Base-by-base conservation (phyloP, 1,140 invertebrate genomes). In the Cyclina sinensis region DNA sequence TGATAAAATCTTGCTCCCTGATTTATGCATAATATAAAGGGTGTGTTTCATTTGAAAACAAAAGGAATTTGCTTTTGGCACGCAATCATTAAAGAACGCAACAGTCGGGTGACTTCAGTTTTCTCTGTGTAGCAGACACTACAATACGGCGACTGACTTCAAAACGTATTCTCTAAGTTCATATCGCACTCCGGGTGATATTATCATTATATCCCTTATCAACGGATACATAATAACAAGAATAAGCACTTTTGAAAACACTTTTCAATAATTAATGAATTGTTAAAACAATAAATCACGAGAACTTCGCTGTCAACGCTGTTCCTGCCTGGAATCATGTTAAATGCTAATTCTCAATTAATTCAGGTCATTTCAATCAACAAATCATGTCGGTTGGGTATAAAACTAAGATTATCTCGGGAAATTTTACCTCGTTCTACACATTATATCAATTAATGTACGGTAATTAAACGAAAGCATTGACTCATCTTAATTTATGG, bases 361-460 rank as follows among this genome's bases (percentile, higher is more conserved):
- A 35, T 70, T 12, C 21, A 70, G 65, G 65, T 37, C 65, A 39
- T 70, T 70, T 70, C 14, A 9, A 70, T 24, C 65, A 70, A 70
- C 65, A 70, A 35, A 70, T 70, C 21, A 70, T 70, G 65, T 70
- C 37, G 7, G 2, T 65, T n/a, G 16, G 18, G 35, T 62, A 81
- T 81, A 81, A 81, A 81, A 81, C 79, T 24, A 37, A 81, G 79
- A 81, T 81, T 81, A 81, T 81, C 79, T 81, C 79, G n/a, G 79
- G 79, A 81, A 62, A 81, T 81, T 81, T 43, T 57, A 57, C 57
- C 32, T 59, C 37, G 57, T 59, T 70, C 4, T 81, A 81, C 79
- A 81, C 57, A 81, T 81, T 59, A 59, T 81, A 62, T 81, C 79
- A 81, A 81, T 81, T 81, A 59, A 78, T 78, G 39, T 54, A 46